Base-by-base conservation (phyloP, 1,140 invertebrate genomes). In the Conus betulinus region DNA sequence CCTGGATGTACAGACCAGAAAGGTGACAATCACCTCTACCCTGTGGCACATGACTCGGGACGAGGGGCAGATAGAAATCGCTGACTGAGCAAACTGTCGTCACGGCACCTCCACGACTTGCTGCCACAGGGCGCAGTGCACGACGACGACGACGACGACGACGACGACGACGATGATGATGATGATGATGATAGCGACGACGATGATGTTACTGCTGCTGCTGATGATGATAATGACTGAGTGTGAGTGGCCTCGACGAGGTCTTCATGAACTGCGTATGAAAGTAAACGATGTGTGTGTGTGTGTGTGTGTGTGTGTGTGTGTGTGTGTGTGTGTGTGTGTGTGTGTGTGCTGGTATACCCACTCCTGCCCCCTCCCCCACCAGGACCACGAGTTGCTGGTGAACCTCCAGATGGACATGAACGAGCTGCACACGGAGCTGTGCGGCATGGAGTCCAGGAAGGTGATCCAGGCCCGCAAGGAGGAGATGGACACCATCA, bases 241-340 rank as follows among this genome's bases (percentile, higher is more conserved):
- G 39, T 39, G 39, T 39, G 39, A 39, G 39, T 39, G 39, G 39
- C 39, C 3, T 39, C 39, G 39, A 39, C 39, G 39, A 39, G 39
- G 60, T 67, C 20, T 67, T 67, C 20, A 15, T 67, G 20, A 13
- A 67, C 25, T 78, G 15, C 10, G 20, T 78, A 11, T 23, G 15
- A 39, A 39, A 39, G 39, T 39, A 39, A 39, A 39, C 39, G 39
- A 11, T 51, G 78, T 81, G 78, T 81, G 78, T 81, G 78, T 81
- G 78, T 81, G 78, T 81, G 78, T 81, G 78, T 81, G 78, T 81
- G 78, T 81, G 78, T 81, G 78, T 81, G 78, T 81, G 78, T 52
- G 78, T 52, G 27, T 81, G 78, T 81, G 78, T 81, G 27, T 81
- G 51, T 81, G 78, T 81, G 78, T 81, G 78, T 81, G 15, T 27